A percentile compares a stretch with the other conserved stretches of the same genome.
Evolutionary conservation across 2,797 vertebrate species (phyloP).

Genomic region (Malacoctenus gilli): DNA sequence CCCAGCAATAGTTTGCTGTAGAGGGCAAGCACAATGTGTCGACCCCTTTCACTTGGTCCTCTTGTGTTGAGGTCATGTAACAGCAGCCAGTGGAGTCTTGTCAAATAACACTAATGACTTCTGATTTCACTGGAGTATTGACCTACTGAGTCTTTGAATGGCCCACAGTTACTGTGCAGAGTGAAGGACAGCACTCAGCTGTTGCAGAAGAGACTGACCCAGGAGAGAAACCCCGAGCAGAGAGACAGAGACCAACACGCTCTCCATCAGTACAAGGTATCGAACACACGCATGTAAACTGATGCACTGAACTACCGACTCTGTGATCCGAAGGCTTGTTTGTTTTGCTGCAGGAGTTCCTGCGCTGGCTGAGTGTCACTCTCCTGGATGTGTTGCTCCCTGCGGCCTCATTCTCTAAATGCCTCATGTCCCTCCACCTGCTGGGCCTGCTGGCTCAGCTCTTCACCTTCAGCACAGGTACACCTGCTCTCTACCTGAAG

Average conservation of each 20-base stretch:
- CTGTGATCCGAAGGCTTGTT: too few relatives aligned
- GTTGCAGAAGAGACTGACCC: constrained; percentile 83
- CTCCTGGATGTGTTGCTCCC: constrained; percentile 89
- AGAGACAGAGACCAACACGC: constrained; percentile 56
- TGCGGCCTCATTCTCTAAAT: constrained; percentile 91
- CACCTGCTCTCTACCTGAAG: too few relatives aligned
- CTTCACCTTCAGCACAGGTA: constrained; percentile 82
- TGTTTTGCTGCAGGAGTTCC: constrained; percentile 83
- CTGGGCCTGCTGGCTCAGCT: constrained; percentile 87
- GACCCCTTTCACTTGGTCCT: too few relatives aligned
- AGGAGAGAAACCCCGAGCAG: constrained; percentile 66
- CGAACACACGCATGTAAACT: too few relatives aligned
- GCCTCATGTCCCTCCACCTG: constrained; percentile 88
- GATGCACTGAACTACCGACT: too few relatives aligned
- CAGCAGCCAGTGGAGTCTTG: too few relatives aligned
- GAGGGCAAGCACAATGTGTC: too few relatives aligned
- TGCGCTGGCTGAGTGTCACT: constrained; percentile 85
- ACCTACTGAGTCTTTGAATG: too few relatives aligned
- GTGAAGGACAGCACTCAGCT: constrained; percentile 90
- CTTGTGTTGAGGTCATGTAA: too few relatives aligned
- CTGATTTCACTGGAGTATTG: too few relatives aligned
- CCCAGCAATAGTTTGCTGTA: too few relatives aligned
- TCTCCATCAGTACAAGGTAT: constrained; percentile 76
- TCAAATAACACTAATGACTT: too few relatives aligned
- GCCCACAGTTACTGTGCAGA: constrained; percentile 87